Conservation (phyloP, 2,113 vertebrate genomes). For the Ameiurus melas region DNA sequence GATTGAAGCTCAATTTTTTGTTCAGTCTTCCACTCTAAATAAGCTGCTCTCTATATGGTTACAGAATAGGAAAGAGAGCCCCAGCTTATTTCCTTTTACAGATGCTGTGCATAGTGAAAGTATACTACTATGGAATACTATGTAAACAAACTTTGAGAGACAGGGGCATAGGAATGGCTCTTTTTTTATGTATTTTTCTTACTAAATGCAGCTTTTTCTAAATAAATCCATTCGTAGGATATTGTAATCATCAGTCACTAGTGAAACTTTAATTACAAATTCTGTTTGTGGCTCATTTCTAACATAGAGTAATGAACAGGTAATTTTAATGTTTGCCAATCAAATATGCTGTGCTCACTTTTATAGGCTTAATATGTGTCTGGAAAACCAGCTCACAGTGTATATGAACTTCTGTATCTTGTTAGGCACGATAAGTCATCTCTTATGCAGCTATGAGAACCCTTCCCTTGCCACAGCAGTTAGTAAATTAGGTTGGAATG, state of each 20-base stretch:
- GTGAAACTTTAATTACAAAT: not conserved
- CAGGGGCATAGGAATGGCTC: not conserved
- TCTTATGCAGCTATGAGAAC: not conserved
- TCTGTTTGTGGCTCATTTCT: not conserved
- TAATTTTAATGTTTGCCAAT: not conserved
- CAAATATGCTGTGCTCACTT: not conserved
- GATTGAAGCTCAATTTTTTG: not conserved
- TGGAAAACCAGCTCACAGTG: slow-evolving; percentile 5
- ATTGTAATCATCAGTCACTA: not conserved
- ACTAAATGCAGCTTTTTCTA: not conserved
- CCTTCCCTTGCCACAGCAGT: slow-evolving; percentile 20
- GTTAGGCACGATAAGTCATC: not conserved
- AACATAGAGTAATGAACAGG: not conserved
- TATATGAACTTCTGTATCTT: not conserved
- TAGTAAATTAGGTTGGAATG: slow-evolving; percentile 36
- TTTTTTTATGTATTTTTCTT: not conserved
- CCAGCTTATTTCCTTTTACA: not conserved
- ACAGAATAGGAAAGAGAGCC: slow-evolving; percentile 1
- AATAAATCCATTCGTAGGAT: not conserved
- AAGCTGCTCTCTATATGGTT: slow-evolving; percentile 26
- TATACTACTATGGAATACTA: slow-evolving; percentile 2
- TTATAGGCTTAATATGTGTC: not conserved
- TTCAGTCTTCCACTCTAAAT: slow-evolving; percentile 16
- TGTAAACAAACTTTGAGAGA: slow-evolving; percentile 9
- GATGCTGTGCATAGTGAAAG: not conserved